Conservation (phyloP, 37 sponge, comb jelly and placozoan genomes). For the Spongilla lacustris region DNA sequence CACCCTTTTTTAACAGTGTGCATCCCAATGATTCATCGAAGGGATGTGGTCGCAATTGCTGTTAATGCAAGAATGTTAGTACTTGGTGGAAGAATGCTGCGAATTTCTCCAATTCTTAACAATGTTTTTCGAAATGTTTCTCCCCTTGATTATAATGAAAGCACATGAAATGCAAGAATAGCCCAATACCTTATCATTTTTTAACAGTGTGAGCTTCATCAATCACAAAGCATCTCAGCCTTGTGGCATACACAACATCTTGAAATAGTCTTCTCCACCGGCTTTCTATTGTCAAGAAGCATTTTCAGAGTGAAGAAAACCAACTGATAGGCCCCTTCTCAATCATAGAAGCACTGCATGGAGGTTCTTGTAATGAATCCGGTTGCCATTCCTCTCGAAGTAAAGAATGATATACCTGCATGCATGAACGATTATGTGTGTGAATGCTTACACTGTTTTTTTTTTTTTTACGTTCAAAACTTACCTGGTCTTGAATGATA, state of each 20-base stretch:
- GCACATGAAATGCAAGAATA: background rate
- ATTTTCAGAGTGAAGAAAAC: slow-evolving; percentile 9
- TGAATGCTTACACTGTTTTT: background rate
- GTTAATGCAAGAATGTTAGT: slow-evolving; percentile 1
- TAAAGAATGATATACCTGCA: slow-evolving; percentile 7
- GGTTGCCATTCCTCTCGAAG: slow-evolving; percentile 1
- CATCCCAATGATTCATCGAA: too few species aligned
- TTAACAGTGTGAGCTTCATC: slow-evolving; percentile 20
- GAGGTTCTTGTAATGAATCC: background rate
- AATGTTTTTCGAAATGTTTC: background rate
- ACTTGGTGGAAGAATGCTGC: background rate
- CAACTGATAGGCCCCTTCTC: background rate
- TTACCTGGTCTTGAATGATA: slow-evolving; percentile 27
- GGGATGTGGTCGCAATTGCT: background rate
- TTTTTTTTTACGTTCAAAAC: background rate
- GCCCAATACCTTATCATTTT: slow-evolving; percentile 8
- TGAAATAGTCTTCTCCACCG: slow-evolving; percentile 17
- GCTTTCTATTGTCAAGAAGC: background rate
- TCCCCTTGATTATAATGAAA: background rate
- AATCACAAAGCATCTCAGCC: slow-evolving; percentile 18
- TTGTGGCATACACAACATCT: background rate
- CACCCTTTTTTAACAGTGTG: too few species aligned
- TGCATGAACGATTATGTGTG: background rate
- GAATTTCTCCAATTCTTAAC: background rate
- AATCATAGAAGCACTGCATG: background rate